Evolutionary conservation across 2,888 invertebrate species (phyloP), one percentile per base, ranked within the genome.

Genomic region (Oxycera nigricornis): DNA sequence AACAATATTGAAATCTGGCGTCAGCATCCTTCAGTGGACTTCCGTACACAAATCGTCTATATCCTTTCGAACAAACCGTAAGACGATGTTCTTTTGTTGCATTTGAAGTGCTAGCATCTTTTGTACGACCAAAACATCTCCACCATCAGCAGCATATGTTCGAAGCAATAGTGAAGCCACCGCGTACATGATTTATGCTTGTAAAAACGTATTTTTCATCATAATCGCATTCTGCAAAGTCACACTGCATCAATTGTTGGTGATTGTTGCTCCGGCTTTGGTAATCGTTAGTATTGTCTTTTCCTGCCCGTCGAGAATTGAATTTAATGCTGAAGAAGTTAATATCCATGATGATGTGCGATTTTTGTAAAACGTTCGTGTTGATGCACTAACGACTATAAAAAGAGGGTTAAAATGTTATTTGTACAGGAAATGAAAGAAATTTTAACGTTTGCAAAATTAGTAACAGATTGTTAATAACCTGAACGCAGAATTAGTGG

Each of bases 21-120:
- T 41, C 39, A 59, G 28, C 1, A 11, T 39, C 35, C 14, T 17
- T 14, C 11, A 11, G 7, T 41, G 14, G 9, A 67, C 67, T 67
- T 67, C 67, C 67, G 67, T 67, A 67, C 20, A 67, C 67, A 67
- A 2, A 35, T 67, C 46, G 11, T 67, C 41, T n/a, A 3, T 14
- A 24, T 6, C 17, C 41, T 67, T 46, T 46, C 11, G 20, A 6
- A 22, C 24, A 39, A 67, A 46, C 24, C 24, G 1, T 26, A 39
- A 67, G 22, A 41, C 67, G 26, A 41, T 67, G 22, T 41, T 41
- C 67, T 67, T 67, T 67, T 67, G 67, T 67, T 35, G 20, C 2
- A 30, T 22, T 35, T 62, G 22, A 35, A 39, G 24, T 17, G 67
- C 14, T 46, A 24, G 26, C 17, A 0, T 22, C 22, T 67, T n/a